Evolutionary conservation across 2,888 invertebrate species (phyloP), one percentile per base, ranked within the genome.

Genomic region (Lycia hirtaria): DNA sequence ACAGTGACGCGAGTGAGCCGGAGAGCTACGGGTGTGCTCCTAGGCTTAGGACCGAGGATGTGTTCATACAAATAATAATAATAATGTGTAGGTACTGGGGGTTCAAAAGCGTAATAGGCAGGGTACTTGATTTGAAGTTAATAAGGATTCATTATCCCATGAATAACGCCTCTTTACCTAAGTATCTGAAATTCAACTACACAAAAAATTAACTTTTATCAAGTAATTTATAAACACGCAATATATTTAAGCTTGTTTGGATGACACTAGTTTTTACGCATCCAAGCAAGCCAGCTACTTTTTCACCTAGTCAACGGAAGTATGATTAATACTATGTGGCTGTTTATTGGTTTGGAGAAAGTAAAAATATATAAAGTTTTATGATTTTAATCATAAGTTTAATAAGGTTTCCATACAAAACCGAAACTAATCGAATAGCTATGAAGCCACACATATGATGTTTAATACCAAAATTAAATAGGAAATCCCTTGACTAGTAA

Each of bases 1-100:
- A 64, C 65, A 72, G 69, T 72, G 68, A 70, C 67, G 72, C 69
- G 65, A 70, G 57, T 67, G 68, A 57, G 70, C 69, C 69, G 72
- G 67, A 68, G 62, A 68, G 62, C 63, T 65, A 67, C 64, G 60
- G 67, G 67, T 66, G 64, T 76, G 70, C 69, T 73, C 71, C 54
- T 60, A 67, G 67, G 64, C 65, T 63, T 60, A 35, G 68, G 69
- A 70, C 62, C 69, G 67, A 62, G 66, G 50, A 38, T 62, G 54
- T 64, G 57, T 56, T 66, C 35, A 55, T 41, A 53, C 64, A 73
- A 44, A 68, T 30, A 56, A 64, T 55, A 62, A 65, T 66, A n/a
- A n/a, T n/a, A n/a, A 65, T 53, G 47, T 65, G 65, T 65, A 67
- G 61, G 54, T 62, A 65, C 60, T 65, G 52, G 56, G 40, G 35